Percentiles rank a stretch among this genome's conserved stretches.
These are phyloP conservation scores for Phortica magna DNA, from an alignment of 2,888 invertebrate genomes.

Conservation along the genomic window DNA sequence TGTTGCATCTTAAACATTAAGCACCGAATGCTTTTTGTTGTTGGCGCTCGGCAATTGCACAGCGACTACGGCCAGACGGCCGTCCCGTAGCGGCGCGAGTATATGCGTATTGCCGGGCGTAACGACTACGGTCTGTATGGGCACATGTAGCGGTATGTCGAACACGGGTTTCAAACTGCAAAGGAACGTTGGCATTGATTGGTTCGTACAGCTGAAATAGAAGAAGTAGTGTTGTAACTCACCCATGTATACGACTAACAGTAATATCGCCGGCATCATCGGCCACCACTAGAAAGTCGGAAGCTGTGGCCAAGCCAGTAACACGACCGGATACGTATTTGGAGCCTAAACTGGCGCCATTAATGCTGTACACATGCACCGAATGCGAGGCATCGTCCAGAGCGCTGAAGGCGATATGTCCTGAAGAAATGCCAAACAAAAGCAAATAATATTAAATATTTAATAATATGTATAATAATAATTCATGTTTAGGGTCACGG, in stretches of 20 bases:
- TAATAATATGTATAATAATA: neutral
- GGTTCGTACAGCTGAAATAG: neutral
- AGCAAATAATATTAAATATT: too few species aligned
- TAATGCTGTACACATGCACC: conserved; percentile 80
- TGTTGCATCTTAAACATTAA: conserved; percentile 69
- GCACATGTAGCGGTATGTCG: conserved; percentile 79
- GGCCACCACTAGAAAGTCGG: conserved; percentile 79
- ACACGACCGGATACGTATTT: conserved; percentile 79
- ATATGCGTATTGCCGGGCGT: conserved; percentile 81
- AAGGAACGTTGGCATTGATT: conserved; percentile 34
- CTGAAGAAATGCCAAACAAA: conserved; percentile 60
- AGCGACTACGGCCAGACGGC: conserved; percentile 79
- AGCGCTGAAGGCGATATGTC: conserved; percentile 80
- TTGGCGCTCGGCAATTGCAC: conserved; percentile 74
- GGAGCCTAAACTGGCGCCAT: conserved; percentile 79
- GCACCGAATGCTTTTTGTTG: conserved; percentile 76
- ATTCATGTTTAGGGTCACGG: too few species aligned
- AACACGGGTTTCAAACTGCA: conserved; percentile 79
- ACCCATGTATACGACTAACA: conserved; percentile 79
- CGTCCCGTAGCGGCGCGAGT: conserved; percentile 81
- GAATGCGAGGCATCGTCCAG: conserved; percentile 79
- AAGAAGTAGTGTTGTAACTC: conserved; percentile 50
- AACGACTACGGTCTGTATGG: conserved; percentile 79
- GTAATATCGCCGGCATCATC: conserved; percentile 80
- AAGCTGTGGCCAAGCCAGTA: conserved; percentile 78